phyloP scores from a whole-genome alignment of 2,113 vertebrate species.

The Thermophis baileyi region DNA sequence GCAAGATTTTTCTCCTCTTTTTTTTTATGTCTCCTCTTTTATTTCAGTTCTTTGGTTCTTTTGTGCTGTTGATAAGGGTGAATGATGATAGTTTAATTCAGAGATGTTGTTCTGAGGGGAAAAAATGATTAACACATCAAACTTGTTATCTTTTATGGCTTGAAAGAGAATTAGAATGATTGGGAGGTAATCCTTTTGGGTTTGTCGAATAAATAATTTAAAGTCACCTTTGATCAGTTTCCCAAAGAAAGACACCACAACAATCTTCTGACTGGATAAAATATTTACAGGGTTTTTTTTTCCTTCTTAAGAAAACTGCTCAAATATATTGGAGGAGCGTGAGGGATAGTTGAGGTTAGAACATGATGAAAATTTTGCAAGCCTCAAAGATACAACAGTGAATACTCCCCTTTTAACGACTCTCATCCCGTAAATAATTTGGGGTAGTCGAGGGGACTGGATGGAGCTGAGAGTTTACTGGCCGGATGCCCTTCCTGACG shows the following conservation, averaged over 20 bases:
- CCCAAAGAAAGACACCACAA: conserved; percentile 4
- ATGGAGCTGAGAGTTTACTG: too few relatives aligned
- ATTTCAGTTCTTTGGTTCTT: conserved; percentile 51
- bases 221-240: conserved; percentile 28
- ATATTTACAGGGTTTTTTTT: background rate
- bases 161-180: conserved; percentile 12
- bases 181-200: conserved; percentile 31
- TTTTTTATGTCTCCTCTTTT: conserved; percentile 55
- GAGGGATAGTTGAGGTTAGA: background rate
- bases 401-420: background rate
- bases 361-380: background rate
- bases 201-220: conserved; percentile 29
- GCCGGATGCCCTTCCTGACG: too few relatives aligned
- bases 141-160: conserved; percentile 10
- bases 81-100: conserved; percentile 62
- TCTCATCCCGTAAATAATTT: too few relatives aligned
- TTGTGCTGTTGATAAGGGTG: conserved; percentile 46
- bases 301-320: background rate
- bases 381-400: background rate
- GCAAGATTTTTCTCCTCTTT: conserved; percentile 52
- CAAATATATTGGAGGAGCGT: background rate
- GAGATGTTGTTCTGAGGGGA: conserved; percentile 36
- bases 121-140: conserved; percentile 38
- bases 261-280: background rate
- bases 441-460: too few relatives aligned